Conservation (phyloP, 2,113 vertebrate genomes). For the Rhynchopsitta pachyrhyncha region DNA sequence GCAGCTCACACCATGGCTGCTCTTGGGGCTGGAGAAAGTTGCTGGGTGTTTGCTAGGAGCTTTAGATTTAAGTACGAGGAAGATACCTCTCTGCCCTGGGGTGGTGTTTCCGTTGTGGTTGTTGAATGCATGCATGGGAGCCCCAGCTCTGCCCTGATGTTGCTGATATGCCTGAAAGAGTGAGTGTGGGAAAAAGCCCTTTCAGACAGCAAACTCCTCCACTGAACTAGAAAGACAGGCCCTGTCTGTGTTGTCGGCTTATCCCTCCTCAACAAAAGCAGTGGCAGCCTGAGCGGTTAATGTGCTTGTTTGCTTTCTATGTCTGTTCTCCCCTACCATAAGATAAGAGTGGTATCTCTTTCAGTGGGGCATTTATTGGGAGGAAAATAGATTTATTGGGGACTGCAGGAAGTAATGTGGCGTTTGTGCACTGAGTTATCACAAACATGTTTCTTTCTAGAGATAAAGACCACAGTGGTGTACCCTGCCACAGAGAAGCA, state of each 20-base stretch:
- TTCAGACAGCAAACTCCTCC: background rate
- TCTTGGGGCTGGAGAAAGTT: background rate
- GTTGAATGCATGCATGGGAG: background rate
- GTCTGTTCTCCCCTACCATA: background rate
- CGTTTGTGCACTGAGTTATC: background rate
- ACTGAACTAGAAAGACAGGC: background rate
- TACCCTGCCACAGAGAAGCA: conserved; percentile 94
- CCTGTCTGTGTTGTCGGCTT: background rate
- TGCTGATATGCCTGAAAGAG: background rate
- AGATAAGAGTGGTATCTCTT: background rate
- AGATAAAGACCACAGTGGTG: conserved; percentile 90
- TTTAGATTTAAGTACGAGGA: background rate
- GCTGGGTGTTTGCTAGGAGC: background rate
- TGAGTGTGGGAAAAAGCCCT: background rate
- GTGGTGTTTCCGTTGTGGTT: background rate
- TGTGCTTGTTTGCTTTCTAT: background rate
- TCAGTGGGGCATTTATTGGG: background rate
- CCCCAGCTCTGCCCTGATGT: background rate
- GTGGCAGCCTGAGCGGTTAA: rapidly evolving
- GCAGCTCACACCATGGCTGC: rapidly evolving
- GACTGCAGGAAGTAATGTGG: background rate
- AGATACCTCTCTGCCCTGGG: background rate
- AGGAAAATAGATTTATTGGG: background rate
- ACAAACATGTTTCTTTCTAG: conserved; percentile 68
- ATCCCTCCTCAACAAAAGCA: background rate